phyloP scores from a whole-genome alignment of 92 coral and sea anemone species.

The Desmophyllum pertusum region DNA sequence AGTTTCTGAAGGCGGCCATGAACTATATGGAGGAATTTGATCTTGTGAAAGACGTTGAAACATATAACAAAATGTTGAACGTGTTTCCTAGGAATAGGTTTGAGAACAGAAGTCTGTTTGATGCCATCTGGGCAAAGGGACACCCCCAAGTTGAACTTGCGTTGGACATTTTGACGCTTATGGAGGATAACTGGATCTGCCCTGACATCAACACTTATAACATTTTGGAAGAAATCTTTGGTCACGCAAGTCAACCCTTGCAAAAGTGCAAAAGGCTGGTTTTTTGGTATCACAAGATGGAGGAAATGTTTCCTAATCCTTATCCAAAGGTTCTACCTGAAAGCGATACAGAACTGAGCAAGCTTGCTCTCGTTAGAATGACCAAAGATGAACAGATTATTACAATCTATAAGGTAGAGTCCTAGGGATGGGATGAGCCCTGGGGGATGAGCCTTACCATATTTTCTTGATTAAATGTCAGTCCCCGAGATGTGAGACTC shows the following conservation, averaged over 20 bases:
- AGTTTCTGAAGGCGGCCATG: slow-evolving; percentile 78
- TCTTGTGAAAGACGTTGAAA: slow-evolving; percentile 78
- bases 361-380: slow-evolving; percentile 83
- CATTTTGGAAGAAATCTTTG: slow-evolving; percentile 84
- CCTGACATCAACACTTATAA: slow-evolving; percentile 89
- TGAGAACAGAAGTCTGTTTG: slow-evolving; percentile 86
- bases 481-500: no score
- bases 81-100: slow-evolving; percentile 92
- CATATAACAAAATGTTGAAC: slow-evolving; percentile 78
- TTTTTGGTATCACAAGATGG: slow-evolving; percentile 93
- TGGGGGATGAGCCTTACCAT: no score
- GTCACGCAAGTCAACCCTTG: slow-evolving; percentile 94
- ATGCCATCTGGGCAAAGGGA: slow-evolving; percentile 96
- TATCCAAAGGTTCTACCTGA: slow-evolving; percentile 82
- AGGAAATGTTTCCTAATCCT: slow-evolving; percentile 96
- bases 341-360: slow-evolving; percentile 78
- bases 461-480: no score
- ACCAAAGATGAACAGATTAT: slow-evolving; percentile 69
- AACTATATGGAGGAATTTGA: slow-evolving; percentile 86
- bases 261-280: slow-evolving; percentile 89
- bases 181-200: slow-evolving; percentile 90
- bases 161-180: slow-evolving; percentile 85
- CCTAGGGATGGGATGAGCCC: no score
- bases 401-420: slow-evolving; percentile 68
- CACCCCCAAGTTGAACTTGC: slow-evolving; percentile 97